phyloP scores from a whole-genome alignment of 2,888 invertebrate species.

The Tinea trinotella region DNA sequence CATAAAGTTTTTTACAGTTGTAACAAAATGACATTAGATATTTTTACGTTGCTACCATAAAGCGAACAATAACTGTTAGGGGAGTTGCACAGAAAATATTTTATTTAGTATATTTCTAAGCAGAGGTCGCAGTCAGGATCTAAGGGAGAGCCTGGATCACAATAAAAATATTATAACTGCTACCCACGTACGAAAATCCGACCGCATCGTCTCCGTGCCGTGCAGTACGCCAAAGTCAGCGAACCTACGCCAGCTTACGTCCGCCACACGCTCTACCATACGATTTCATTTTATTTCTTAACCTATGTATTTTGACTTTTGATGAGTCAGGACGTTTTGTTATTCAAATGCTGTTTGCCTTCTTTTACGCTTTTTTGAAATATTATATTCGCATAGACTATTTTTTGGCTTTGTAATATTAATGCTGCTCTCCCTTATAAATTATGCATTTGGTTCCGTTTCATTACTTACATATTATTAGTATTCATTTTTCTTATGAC shows the following conservation, averaged over 20 bases:
- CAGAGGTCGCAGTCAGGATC: neutral
- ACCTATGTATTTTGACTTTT: conserved; percentile 13
- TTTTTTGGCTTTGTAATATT: conserved; percentile 4
- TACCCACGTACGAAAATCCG: conserved; percentile 17
- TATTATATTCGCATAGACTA: neutral
- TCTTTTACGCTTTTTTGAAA: conserved; percentile 8
- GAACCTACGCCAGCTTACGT: neutral
- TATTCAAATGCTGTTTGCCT: conserved; percentile 7
- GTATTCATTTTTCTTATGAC: too few species aligned
- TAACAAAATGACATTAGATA: conserved; percentile 10
- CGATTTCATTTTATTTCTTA: conserved; percentile 9
- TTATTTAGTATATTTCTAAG: conserved; percentile 15
- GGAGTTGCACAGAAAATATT: conserved; percentile 11
- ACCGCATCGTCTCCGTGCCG: neutral
- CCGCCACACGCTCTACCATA: conserved; percentile 4
- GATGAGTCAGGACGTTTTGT: conserved; percentile 13
- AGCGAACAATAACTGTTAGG: conserved; percentile 15
- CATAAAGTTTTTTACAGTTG: conserved; percentile 11
- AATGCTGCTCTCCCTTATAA: neutral
- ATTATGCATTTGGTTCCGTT: neutral
- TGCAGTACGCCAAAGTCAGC: conserved; percentile 2
- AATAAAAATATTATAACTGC: conserved; percentile 19
- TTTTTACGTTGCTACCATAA: conserved; percentile 12
- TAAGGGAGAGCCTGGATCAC: conserved; percentile 6
- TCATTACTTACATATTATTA: neutral